Percentiles rank a stretch among this genome's conserved stretches.
These are phyloP conservation scores for Accipiter virgatus DNA, from an alignment of 2,113 vertebrate genomes.

Conservation along the genomic window DNA sequence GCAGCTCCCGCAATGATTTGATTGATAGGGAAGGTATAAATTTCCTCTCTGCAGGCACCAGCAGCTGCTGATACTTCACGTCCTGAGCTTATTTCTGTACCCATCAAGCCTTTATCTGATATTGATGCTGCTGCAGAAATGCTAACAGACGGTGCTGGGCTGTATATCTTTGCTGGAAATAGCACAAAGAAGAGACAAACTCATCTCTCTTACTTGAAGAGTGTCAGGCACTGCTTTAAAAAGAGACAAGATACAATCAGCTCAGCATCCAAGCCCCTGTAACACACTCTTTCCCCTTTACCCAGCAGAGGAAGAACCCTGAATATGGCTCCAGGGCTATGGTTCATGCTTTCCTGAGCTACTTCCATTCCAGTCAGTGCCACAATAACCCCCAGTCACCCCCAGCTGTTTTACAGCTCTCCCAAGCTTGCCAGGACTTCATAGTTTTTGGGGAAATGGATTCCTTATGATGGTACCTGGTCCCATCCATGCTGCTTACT, in stretches of 20 bases:
- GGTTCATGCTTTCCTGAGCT: not conserved
- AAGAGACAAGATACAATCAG: not conserved
- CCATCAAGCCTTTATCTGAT: not conserved
- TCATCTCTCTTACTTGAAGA: not conserved
- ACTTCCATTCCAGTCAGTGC: not conserved
- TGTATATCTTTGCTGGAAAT: not conserved
- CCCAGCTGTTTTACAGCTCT: not conserved
- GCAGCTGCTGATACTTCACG: not conserved
- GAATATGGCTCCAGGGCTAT: rapidly evolving
- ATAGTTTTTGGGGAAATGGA: rapidly evolving
- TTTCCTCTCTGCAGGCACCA: not conserved
- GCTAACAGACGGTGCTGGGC: not conserved
- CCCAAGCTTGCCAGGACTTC: not conserved
- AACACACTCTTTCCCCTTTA: not conserved
- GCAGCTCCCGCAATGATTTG: not conserved
- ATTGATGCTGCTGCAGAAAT: not conserved
- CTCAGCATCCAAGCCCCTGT: not conserved
- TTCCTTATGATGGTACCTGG: not conserved
- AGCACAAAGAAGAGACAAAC: not conserved
- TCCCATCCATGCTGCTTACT: not conserved
- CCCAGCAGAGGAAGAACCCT: not conserved
- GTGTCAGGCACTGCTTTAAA: not conserved
- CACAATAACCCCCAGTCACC: not conserved
- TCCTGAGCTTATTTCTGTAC: not conserved
- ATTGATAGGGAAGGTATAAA: not conserved